A percentile compares a stretch with the other conserved stretches of the same genome.
These are phyloP conservation scores for Metellina segmentata DNA, from an alignment of 2,888 invertebrate genomes.

Conservation along the genomic window DNA sequence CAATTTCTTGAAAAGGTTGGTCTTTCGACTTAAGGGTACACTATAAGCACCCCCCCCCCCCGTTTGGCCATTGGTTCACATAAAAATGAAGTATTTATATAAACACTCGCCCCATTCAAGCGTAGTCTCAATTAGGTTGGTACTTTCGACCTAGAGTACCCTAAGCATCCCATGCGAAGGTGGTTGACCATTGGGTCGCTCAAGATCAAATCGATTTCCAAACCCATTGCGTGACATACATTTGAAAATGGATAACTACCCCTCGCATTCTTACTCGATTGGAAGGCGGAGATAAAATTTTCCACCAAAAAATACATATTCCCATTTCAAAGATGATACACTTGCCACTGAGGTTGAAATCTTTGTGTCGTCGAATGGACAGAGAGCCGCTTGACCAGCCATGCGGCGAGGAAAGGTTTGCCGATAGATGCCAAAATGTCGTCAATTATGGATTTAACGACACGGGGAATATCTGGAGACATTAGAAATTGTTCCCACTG, in stretches of 20 bases:
- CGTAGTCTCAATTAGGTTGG: background rate
- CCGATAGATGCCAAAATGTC: slow-evolving; percentile 61
- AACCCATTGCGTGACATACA: background rate
- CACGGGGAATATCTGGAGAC: slow-evolving; percentile 51
- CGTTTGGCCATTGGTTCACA: too few species aligned
- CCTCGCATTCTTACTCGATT: background rate
- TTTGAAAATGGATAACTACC: background rate
- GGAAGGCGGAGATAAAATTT: background rate
- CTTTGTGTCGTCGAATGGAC: slow-evolving; percentile 13
- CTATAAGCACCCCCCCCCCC: too few species aligned
- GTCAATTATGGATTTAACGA: slow-evolving; percentile 66
- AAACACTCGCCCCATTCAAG: background rate
- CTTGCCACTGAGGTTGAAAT: background rate
- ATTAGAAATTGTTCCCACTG: slow-evolving; percentile 31
- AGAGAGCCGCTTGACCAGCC: slow-evolving; percentile 55
- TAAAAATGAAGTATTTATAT: too few species aligned
- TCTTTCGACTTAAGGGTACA: too few species aligned
- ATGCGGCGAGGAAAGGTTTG: slow-evolving; percentile 60
- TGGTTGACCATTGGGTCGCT: background rate
- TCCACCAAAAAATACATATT: background rate
- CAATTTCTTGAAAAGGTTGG: too few species aligned
- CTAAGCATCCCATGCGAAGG: too few species aligned
- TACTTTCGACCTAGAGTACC: background rate
- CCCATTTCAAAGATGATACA: background rate
- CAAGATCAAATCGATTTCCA: background rate